Evolutionary conservation across 1,140 invertebrate genomes (phyloP).

Genomic region (Megathymus violae): DNA sequence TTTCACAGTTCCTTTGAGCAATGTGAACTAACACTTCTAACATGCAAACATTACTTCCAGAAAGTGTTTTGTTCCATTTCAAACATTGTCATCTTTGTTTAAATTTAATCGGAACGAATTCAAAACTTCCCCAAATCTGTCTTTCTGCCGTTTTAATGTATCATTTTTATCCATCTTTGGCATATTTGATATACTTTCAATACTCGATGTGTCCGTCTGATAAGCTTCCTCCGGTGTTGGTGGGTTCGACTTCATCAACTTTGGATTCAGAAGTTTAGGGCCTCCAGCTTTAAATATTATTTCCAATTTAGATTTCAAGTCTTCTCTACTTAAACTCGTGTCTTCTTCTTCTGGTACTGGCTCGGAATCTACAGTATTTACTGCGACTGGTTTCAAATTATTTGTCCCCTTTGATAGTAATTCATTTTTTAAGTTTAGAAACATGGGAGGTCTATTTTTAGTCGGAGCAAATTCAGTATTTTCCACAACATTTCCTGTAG

Average conservation of each 20-base stretch:
- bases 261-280: constrained; percentile 56
- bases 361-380: constrained; percentile 37
- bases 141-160: constrained; percentile 69
- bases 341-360: constrained; percentile 56
- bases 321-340: constrained; percentile 60
- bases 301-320: constrained; percentile 71
- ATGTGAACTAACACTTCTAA: background rate
- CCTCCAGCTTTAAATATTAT: constrained; percentile 70
- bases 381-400: constrained; percentile 51
- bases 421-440: constrained; percentile 68
- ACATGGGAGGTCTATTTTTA: constrained; percentile 52
- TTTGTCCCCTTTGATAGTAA: constrained; percentile 48
- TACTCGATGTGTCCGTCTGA: constrained; percentile 64
- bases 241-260: constrained; percentile 70
- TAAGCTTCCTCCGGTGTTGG: constrained; percentile 69
- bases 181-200: constrained; percentile 62
- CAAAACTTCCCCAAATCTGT: constrained; percentile 69
- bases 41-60: background rate
- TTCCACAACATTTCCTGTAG: constrained; percentile 60
- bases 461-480: constrained; percentile 48
- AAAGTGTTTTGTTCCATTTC: constrained; percentile 12
- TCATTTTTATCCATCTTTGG: constrained; percentile 73
- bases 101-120: constrained; percentile 71
- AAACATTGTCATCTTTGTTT: constrained; percentile 65
- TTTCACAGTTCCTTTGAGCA: constrained; percentile 12